Evolutionary conservation across 2,113 vertebrate species (phyloP), one percentile per base, ranked within the genome.

Genomic region (Zosterops pallidus): DNA sequence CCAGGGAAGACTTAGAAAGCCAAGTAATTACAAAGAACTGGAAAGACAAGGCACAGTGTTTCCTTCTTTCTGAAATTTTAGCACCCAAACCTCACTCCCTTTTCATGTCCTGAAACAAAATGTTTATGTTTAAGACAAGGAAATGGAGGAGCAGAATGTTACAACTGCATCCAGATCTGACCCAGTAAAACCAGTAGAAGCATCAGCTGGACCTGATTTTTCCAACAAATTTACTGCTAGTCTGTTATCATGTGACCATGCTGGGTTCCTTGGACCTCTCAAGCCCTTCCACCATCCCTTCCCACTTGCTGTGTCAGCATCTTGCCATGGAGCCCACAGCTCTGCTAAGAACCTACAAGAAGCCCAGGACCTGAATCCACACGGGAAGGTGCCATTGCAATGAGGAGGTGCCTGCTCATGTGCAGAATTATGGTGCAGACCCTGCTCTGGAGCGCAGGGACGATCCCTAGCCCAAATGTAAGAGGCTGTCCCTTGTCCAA

Each of bases 331-430:
- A 82, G 39, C 25, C 57, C 47, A 44, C 8, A 56, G 63, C 21
- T 94, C 70, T 87, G n/a, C 35, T 63, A 23, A 81, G 23, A 82
- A 19, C 47, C 21, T 82, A 2, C 44, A 72, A 31, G 57, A 82
- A 75, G 22, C 17, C 49, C 7, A 4, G 41, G 31, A 4, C 57
- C 0, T 9, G 22, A 53, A 16, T 44, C 46, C 14, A 3, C 11
- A 1, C 5, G 33, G 39, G 39, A 83, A 65, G 68, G 19, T 42
- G 60, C 77, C 2, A 1, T 35, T 37, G 68, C 69, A 67, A 6
- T 0, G 3, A 64, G 26, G 4, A 60, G 18, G 16, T 0, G 0
- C 41, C 44, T 56, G 70, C 49, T 35, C 11, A 4, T 2, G 9
- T 18, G 15, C 31, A 82, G 52, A 46, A 35, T 39, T 77, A 9